A percentile compares a stretch with the other conserved stretches of the same genome.
Conservation (phyloP, 2,797 vertebrate genomes). For the Luscinia megarhynchos region DNA sequence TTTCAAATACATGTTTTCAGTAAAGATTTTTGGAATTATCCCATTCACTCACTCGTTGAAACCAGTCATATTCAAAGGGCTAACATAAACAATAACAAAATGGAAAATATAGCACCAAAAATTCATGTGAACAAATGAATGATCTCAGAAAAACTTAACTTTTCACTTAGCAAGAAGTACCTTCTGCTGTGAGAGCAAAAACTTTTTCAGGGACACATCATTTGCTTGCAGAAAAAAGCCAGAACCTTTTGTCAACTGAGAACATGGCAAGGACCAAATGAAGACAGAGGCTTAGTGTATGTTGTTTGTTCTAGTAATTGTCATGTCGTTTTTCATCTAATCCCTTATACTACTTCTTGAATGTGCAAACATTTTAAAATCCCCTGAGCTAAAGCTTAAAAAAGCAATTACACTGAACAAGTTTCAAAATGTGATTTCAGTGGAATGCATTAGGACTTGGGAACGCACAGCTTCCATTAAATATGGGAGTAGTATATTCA, state of each 20-base stretch:
- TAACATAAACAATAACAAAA: background rate
- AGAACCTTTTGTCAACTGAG: background rate
- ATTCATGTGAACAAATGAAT: background rate
- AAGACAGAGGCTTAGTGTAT: background rate
- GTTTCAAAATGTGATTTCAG: background rate
- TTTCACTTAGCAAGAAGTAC: background rate
- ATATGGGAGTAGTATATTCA: background rate
- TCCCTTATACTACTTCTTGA: background rate
- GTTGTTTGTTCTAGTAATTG: conserved; percentile 15
- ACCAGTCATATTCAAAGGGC: background rate
- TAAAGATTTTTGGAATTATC: background rate
- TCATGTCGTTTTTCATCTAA: conserved; percentile 11
- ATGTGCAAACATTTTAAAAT: conserved; percentile 31
- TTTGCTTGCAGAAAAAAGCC: background rate
- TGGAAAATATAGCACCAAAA: background rate
- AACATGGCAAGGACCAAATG: background rate
- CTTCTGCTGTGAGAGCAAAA: background rate
- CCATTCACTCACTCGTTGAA: background rate
- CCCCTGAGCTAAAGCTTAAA: background rate
- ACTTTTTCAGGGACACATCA: background rate
- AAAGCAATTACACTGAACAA: background rate
- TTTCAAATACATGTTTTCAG: background rate
- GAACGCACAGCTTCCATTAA: background rate
- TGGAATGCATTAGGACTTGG: background rate
- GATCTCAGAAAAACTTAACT: background rate